These are phyloP conservation scores for Zoanthus sociatus DNA, from an alignment of 92 coral and sea anemone genomes.

Conservation along the genomic window DNA sequence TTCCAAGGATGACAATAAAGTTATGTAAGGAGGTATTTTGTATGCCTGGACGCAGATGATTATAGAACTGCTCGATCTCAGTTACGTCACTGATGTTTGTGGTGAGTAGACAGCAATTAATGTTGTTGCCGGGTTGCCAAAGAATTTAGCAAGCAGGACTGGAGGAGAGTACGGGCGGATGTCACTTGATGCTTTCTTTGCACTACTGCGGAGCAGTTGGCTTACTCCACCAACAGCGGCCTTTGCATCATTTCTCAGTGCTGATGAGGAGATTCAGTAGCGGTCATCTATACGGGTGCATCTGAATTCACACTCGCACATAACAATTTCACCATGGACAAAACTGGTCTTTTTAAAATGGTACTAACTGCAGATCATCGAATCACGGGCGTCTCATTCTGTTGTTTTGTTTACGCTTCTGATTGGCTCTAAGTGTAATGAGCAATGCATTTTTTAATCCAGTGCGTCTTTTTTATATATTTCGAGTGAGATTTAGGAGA, in stretches of 20 bases:
- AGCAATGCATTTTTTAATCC: no score
- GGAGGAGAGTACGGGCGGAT: not conserved
- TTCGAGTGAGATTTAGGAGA: no score
- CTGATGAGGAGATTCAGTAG: slow-evolving; percentile 8
- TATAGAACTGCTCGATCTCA: slow-evolving; percentile 2
- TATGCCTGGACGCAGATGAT: slow-evolving; percentile 6
- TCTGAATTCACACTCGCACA: no score
- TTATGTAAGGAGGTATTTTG: not conserved
- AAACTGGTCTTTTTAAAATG: no score
- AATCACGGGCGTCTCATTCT: no score
- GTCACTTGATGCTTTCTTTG: slow-evolving; percentile 1
- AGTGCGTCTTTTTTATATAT: no score
- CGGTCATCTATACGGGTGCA: slow-evolving; percentile 3
- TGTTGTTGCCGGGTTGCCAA: slow-evolving; percentile 9
- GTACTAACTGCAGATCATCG: no score
- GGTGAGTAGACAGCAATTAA: slow-evolving; percentile 6
- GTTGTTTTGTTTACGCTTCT: no score
- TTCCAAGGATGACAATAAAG: slow-evolving; percentile 7
- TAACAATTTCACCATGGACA: no score
- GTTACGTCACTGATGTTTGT: not conserved
- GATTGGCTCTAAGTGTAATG: no score
- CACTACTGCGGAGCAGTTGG: slow-evolving; percentile 3
- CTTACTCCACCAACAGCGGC: slow-evolving; percentile 7
- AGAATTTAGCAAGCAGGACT: not conserved
- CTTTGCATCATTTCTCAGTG: not conserved